Evolutionary conservation across 2,888 invertebrate genomes (phyloP).

Genomic region (Cryptosula pallasiana): DNA sequence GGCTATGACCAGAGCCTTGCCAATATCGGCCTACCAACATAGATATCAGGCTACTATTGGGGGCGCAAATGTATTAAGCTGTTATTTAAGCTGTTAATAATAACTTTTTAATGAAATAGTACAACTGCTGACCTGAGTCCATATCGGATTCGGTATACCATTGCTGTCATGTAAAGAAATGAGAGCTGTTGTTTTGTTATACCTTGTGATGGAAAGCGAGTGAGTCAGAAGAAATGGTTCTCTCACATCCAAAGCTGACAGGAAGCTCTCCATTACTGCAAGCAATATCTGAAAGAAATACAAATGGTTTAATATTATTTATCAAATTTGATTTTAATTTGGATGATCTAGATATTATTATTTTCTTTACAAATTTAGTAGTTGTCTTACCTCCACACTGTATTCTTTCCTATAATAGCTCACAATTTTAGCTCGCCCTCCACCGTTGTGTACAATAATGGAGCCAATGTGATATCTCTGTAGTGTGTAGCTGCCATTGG

Average conservation of each 20-base stretch:
- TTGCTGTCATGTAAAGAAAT: neutral
- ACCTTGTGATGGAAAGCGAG: neutral
- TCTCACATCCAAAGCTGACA: neutral
- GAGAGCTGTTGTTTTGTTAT: neutral
- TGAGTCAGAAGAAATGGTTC: neutral
- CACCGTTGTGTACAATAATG: neutral
- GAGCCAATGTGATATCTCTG: neutral
- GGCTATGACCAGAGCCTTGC: neutral
- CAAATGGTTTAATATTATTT: too few species aligned
- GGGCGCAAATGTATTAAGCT: too few species aligned
- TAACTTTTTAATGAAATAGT: too few species aligned
- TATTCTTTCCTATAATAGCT: neutral
- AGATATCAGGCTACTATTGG: too few species aligned
- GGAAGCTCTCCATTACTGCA: neutral
- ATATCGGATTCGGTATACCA: neutral
- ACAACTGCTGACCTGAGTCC: neutral
- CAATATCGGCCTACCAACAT: neutral
- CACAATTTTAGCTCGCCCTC: neutral
- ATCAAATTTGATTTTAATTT: too few species aligned
- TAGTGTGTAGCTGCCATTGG: neutral
- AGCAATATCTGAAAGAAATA: neutral
- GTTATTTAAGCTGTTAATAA: too few species aligned
- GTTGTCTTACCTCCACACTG: neutral
- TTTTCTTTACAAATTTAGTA: too few species aligned
- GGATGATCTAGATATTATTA: too few species aligned